A percentile compares a stretch with the other conserved stretches of the same genome.
Evolutionary conservation across 2,797 vertebrate genomes (phyloP).

Genomic region (Smutsia temminckii): DNA sequence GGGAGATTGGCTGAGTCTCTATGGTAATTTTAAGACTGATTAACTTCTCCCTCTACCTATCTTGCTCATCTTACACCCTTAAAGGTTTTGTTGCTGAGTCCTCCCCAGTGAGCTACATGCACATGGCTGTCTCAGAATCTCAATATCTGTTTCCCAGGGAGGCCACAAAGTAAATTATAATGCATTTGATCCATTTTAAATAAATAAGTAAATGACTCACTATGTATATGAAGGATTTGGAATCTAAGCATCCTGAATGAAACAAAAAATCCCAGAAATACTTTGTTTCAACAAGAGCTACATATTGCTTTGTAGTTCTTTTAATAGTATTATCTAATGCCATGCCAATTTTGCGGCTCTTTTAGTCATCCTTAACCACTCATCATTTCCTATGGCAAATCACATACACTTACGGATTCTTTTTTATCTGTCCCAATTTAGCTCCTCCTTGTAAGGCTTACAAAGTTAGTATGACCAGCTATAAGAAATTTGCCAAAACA

Average conservation of each 20-base stretch:
- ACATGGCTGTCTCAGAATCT: not conserved
- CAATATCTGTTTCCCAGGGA: not conserved
- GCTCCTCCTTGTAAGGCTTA: not conserved
- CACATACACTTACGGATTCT: not conserved
- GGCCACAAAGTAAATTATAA: not conserved
- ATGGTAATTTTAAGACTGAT: no score
- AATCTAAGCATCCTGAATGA: not conserved
- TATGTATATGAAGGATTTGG: conserved; percentile 17
- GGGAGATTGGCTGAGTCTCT: not conserved
- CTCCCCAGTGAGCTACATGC: not conserved
- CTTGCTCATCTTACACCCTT: no score
- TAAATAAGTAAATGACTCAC: not conserved
- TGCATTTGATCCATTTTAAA: not conserved
- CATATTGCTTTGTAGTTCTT: conserved; percentile 34
- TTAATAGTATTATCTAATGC: conserved; percentile 48
- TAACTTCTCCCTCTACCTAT: not conserved
- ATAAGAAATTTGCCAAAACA: not conserved
- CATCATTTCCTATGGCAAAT: conserved; percentile 55
- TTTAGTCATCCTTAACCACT: conserved; percentile 39
- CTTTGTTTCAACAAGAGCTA: conserved; percentile 1
- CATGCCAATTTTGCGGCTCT: conserved; percentile 1
- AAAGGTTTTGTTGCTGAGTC: not conserved
- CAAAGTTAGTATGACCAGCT: not conserved
- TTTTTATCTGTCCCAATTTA: conserved; percentile 6
- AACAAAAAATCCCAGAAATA: conserved; percentile 25